Evolutionary conservation across 2,888 invertebrate species (phyloP).

Genomic region (Nymphalis polychloros): DNA sequence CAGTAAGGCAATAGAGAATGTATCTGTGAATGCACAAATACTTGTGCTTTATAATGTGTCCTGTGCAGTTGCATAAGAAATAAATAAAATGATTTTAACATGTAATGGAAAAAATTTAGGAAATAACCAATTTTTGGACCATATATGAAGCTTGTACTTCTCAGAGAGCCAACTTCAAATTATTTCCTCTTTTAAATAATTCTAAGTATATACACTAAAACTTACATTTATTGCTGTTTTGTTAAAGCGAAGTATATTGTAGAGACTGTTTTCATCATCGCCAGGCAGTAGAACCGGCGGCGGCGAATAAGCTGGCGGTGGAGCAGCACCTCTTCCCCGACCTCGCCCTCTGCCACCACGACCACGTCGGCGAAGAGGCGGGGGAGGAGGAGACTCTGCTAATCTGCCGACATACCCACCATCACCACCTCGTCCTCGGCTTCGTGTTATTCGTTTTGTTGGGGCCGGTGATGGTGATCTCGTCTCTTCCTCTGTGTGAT

Average conservation of each 20-base stretch:
- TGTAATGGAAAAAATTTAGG: too few species aligned
- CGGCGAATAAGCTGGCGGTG: slow-evolving; percentile 76
- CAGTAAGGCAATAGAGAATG: too few species aligned
- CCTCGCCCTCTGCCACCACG: slow-evolving; percentile 69
- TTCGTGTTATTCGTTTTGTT: slow-evolving; percentile 84
- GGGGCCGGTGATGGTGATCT: slow-evolving; percentile 82
- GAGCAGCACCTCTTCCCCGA: slow-evolving; percentile 70
- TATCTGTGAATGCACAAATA: too few species aligned
- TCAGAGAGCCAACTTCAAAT: too few species aligned
- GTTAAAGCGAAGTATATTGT: slow-evolving; percentile 91
- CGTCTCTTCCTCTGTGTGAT: slow-evolving; percentile 66
- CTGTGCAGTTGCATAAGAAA: too few species aligned
- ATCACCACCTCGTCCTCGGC: slow-evolving; percentile 81
- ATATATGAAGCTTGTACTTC: too few species aligned
- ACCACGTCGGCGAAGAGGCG: slow-evolving; percentile 66
- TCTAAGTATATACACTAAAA: slow-evolving; percentile 8
- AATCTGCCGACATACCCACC: slow-evolving; percentile 72
- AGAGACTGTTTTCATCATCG: slow-evolving; percentile 92
- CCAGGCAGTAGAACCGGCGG: slow-evolving; percentile 76
- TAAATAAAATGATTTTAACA: too few species aligned
- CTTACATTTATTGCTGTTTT: slow-evolving; percentile 89
- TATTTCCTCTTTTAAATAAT: too few species aligned
- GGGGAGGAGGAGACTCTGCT: slow-evolving; percentile 78
- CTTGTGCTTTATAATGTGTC: too few species aligned
- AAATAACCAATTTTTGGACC: too few species aligned